Conservation (phyloP, 2,888 invertebrate genomes). For the Micropterix aruncella region DNA sequence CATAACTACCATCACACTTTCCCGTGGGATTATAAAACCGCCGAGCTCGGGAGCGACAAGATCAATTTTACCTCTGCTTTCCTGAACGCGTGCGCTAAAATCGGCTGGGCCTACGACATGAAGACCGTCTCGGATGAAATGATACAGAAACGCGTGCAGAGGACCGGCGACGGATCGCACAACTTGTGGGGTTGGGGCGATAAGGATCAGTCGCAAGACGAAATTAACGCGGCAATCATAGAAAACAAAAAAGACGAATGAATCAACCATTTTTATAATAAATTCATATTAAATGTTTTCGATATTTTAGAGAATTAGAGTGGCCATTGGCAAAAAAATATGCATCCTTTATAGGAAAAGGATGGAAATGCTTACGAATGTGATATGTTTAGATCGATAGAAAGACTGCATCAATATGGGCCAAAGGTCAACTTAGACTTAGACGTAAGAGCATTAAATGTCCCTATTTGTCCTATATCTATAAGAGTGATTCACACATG, state of each 20-base stretch:
- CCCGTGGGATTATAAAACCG: conserved; percentile 49
- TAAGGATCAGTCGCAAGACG: conserved; percentile 17
- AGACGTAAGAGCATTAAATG: too few species aligned
- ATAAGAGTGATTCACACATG: too few species aligned
- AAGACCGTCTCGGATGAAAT: conserved; percentile 48
- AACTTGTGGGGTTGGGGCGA: conserved; percentile 49
- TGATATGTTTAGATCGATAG: too few species aligned
- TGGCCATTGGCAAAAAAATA: too few species aligned
- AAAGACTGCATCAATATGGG: not conserved
- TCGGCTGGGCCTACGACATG: conserved; percentile 67
- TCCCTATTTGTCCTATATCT: too few species aligned
- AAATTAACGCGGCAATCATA: conserved; percentile 23
- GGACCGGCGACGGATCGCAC: conserved; percentile 49
- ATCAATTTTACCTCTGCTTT: conserved; percentile 47
- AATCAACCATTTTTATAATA: conserved; percentile 12
- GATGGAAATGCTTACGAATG: too few species aligned
- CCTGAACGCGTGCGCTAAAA: conserved; percentile 52
- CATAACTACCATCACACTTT: conserved; percentile 70
- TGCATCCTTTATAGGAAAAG: too few species aligned
- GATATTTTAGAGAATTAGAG: too few species aligned
- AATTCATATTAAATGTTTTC: too few species aligned
- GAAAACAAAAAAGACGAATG: conserved; percentile 25
- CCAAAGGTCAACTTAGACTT: not conserved
- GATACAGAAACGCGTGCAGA: conserved; percentile 40
- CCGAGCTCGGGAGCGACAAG: conserved; percentile 40